Conservation (phyloP, 2,888 invertebrate species). For the Steinernema hermaphroditum region DNA sequence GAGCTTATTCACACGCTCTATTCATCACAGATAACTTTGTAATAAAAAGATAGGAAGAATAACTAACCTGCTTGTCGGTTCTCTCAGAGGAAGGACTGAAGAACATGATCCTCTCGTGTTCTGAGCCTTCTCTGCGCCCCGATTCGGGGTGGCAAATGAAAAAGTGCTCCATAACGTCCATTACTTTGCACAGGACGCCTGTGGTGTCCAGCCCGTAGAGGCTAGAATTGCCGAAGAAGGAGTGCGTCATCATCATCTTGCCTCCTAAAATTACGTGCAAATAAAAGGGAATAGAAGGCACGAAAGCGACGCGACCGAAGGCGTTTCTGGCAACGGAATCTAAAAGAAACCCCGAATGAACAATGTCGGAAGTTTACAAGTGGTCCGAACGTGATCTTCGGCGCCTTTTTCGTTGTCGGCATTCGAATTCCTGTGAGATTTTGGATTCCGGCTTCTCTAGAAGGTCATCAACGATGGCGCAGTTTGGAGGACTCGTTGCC, state of each 20-base stretch:
- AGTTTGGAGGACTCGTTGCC: slow-evolving; percentile 25
- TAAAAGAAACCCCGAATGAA: too few species aligned
- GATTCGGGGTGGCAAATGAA: slow-evolving; percentile 59
- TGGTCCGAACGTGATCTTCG: neutral
- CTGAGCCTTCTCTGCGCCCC: slow-evolving; percentile 59
- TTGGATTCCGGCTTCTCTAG: neutral
- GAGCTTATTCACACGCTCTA: too few species aligned
- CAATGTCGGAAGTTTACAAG: neutral
- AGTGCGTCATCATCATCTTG: slow-evolving; percentile 22
- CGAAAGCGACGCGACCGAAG: neutral
- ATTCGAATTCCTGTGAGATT: neutral
- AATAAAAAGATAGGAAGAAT: too few species aligned
- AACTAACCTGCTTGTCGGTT: slow-evolving; percentile 45
- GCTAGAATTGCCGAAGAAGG: slow-evolving; percentile 20
- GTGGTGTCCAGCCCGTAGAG: slow-evolving; percentile 23
- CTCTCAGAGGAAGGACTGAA: slow-evolving; percentile 56
- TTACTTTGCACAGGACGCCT: slow-evolving; percentile 35
- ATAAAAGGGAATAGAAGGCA: neutral
- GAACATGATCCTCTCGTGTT: slow-evolving; percentile 56
- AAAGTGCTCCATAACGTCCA: slow-evolving; percentile 59
- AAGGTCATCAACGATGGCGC: neutral
- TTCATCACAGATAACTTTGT: too few species aligned
- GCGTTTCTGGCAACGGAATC: neutral
- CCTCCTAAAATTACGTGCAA: neutral
- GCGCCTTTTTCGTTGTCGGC: neutral